Conservation (phyloP, 2,113 vertebrate species). For the Callorhinus ursinus region DNA sequence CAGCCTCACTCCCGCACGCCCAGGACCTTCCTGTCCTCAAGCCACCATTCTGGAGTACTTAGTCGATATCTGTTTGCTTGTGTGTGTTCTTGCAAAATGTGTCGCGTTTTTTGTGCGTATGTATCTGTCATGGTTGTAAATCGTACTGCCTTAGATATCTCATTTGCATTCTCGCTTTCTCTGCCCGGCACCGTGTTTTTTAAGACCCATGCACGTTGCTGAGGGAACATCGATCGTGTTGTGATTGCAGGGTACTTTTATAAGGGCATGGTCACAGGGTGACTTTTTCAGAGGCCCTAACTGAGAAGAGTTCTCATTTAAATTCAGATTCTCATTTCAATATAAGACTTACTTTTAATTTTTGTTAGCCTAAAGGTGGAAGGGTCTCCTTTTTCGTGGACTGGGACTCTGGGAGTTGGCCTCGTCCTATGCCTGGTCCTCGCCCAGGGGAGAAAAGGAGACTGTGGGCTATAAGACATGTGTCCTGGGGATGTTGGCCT, state of each 20-base stretch:
- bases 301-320: neutral
- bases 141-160: neutral
- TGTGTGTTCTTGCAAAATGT: neutral
- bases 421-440: neutral
- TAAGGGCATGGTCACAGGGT: neutral
- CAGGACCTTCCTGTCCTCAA: neutral
- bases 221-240: neutral
- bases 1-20: neutral
- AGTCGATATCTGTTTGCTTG: neutral
- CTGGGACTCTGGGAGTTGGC: neutral
- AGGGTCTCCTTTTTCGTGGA: neutral
- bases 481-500: neutral
- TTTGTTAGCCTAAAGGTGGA: neutral
- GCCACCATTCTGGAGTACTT: neutral
- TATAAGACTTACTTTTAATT: neutral
- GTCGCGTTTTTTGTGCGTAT: neutral
- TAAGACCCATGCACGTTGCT: neutral
- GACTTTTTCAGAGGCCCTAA: constrained; percentile 10
- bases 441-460: neutral
- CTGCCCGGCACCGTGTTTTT: neutral
- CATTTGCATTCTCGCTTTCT: neutral
- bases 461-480: neutral
- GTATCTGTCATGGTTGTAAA: neutral
- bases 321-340: constrained; percentile 25
- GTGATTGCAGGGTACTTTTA: constrained; percentile 54